phyloP scores from a whole-genome alignment of 2,888 invertebrate species.

The Chrysodeixis includens region DNA sequence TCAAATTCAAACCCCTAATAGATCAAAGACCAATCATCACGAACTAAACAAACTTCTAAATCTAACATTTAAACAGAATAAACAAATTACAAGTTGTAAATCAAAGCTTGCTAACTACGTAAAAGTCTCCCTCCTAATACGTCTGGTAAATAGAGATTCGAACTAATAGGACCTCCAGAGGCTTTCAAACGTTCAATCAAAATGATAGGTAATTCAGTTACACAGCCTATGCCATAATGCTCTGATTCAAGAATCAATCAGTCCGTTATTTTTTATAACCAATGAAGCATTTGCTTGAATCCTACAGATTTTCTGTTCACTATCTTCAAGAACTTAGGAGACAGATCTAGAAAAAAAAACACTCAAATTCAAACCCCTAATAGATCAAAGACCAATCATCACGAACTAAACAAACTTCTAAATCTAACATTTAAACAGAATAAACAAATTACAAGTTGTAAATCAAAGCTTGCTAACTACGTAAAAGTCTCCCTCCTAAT shows the following conservation, averaged over 20 bases:
- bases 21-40: not conserved
- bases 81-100: slow-evolving; percentile 39
- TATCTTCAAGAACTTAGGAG: too few relatives aligned
- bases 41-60: not conserved
- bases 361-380: not conserved
- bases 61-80: slow-evolving; percentile 31
- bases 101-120: slow-evolving; percentile 44
- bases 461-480: slow-evolving; percentile 44
- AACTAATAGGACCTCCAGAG: slow-evolving; percentile 78
- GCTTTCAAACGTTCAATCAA: slow-evolving; percentile 87
- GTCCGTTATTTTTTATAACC: too few relatives aligned
- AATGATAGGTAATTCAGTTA: slow-evolving; percentile 88
- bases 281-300: too few relatives aligned
- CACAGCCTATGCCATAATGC: too few relatives aligned
- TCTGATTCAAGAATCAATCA: too few relatives aligned
- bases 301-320: too few relatives aligned
- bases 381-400: slow-evolving; percentile 1
- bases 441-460: slow-evolving; percentile 41
- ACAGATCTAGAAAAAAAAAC: too few relatives aligned
- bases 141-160: slow-evolving; percentile 74
- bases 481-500: slow-evolving; percentile 64
- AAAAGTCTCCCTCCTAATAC: slow-evolving; percentile 64
- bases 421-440: slow-evolving; percentile 23
- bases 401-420: not conserved
- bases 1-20: not conserved